phyloP scores from a whole-genome alignment of 2,113 vertebrate genomes.

The Ellobius talpinus region DNA sequence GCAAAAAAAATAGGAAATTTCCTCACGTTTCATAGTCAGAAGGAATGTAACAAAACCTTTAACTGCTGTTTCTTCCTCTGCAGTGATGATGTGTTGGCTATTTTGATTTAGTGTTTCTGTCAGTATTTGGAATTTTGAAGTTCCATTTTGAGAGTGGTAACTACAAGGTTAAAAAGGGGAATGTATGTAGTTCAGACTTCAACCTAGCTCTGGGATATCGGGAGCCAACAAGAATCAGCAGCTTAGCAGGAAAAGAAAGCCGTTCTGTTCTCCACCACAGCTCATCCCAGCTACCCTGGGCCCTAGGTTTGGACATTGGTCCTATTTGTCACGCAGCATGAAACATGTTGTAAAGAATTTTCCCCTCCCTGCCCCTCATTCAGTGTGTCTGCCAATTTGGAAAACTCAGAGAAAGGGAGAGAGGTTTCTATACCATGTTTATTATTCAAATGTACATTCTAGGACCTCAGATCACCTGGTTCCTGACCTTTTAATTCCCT shows the following conservation, averaged over 20 bases:
- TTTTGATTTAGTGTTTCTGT: not conserved
- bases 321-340: not conserved
- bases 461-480: not conserved
- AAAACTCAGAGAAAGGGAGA: not conserved
- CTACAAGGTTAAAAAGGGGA: constrained; percentile 49
- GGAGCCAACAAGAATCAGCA: not conserved
- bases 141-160: not conserved
- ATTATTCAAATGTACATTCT: not conserved
- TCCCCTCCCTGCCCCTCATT: not conserved
- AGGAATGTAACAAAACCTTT: constrained; percentile 44
- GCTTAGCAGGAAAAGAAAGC: not conserved
- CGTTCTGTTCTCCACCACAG: not conserved
- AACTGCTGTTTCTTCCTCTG: constrained; percentile 2
- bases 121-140: constrained; percentile 38
- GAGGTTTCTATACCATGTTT: not conserved
- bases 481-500: constrained; percentile 61
- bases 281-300: not conserved
- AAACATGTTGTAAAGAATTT: not conserved
- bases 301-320: not conserved
- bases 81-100: not conserved
- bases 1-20: constrained; percentile 39
- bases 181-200: not conserved
- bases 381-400: not conserved
- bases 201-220: not conserved
- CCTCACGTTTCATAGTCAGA: not conserved